These are phyloP conservation scores for Salticus scenicus DNA, from an alignment of 2,888 invertebrate species.

Conservation along the genomic window DNA sequence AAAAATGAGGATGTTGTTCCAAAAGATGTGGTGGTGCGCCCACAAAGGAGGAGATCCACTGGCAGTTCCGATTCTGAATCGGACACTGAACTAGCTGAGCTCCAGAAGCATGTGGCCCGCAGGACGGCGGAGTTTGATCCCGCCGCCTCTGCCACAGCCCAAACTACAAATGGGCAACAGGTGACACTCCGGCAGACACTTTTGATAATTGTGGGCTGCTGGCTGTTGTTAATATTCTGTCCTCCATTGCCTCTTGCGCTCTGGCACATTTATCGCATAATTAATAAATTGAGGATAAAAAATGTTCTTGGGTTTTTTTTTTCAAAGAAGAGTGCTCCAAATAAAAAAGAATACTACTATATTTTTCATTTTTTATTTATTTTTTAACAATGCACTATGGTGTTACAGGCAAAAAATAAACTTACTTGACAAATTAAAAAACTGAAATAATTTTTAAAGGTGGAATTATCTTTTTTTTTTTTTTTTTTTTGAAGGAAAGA, in stretches of 20 bases:
- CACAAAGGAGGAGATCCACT: constrained; percentile 49
- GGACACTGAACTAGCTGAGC: constrained; percentile 72
- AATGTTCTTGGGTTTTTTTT: too few species aligned
- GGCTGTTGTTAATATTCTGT: constrained; percentile 18
- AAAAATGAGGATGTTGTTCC: background rate
- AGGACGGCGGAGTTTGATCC: constrained; percentile 71
- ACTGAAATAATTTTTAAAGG: too few species aligned
- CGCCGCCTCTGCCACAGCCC: constrained; percentile 40
- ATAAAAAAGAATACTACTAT: too few species aligned
- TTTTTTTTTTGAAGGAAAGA: too few species aligned
- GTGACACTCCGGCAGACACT: constrained; percentile 35
- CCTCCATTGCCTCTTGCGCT: constrained; percentile 36
- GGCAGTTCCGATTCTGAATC: constrained; percentile 72
- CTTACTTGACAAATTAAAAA: too few species aligned
- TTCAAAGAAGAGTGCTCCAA: too few species aligned
- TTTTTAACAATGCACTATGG: too few species aligned
- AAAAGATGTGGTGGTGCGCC: constrained; percentile 6
- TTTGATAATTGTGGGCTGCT: constrained; percentile 52
- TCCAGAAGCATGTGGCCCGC: constrained; percentile 72
- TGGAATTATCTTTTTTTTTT: too few species aligned
- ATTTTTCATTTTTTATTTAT: too few species aligned
- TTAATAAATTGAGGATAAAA: too few species aligned
- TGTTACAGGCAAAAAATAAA: too few species aligned
- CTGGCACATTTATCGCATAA: background rate
- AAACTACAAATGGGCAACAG: constrained; percentile 37